Conservation (phyloP, 2,888 invertebrate genomes). For the Lutraria lutraria region DNA sequence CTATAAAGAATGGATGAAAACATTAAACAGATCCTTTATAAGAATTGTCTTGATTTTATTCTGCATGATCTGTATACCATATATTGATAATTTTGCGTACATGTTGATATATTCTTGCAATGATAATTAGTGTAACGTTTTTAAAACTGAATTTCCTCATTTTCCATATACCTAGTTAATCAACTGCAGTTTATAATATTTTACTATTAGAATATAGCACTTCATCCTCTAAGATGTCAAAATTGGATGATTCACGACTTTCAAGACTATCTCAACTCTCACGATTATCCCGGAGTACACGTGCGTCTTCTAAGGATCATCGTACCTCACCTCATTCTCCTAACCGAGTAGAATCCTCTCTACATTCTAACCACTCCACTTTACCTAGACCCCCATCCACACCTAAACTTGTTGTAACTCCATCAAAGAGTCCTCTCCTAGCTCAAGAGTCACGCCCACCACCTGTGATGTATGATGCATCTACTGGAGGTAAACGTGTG, state of each 20-base stretch:
- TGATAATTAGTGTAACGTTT: background rate
- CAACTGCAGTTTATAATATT: background rate
- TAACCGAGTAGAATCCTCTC: slow-evolving; percentile 26
- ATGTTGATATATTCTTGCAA: background rate
- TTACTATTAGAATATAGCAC: background rate
- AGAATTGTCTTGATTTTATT: too few relatives aligned
- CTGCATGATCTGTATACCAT: too few relatives aligned
- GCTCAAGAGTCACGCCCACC: slow-evolving; percentile 64
- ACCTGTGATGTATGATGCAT: slow-evolving; percentile 69
- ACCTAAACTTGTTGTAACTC: background rate
- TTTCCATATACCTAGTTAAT: background rate
- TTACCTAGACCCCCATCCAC: background rate
- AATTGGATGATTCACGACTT: slow-evolving; percentile 47
- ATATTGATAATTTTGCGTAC: too few relatives aligned
- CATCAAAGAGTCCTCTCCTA: slow-evolving; percentile 52
- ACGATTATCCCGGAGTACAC: slow-evolving; percentile 34
- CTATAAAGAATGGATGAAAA: too few relatives aligned
- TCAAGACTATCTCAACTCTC: slow-evolving; percentile 34
- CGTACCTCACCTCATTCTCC: slow-evolving; percentile 25
- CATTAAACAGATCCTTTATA: too few relatives aligned
- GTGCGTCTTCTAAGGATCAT: slow-evolving; percentile 22
- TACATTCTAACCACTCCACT: background rate
- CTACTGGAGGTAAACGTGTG: slow-evolving; percentile 56
- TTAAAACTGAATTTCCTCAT: background rate
- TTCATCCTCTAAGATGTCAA: slow-evolving; percentile 40